phyloP scores from a whole-genome alignment of 2,888 invertebrate species.

The Hermodice carunculata region DNA sequence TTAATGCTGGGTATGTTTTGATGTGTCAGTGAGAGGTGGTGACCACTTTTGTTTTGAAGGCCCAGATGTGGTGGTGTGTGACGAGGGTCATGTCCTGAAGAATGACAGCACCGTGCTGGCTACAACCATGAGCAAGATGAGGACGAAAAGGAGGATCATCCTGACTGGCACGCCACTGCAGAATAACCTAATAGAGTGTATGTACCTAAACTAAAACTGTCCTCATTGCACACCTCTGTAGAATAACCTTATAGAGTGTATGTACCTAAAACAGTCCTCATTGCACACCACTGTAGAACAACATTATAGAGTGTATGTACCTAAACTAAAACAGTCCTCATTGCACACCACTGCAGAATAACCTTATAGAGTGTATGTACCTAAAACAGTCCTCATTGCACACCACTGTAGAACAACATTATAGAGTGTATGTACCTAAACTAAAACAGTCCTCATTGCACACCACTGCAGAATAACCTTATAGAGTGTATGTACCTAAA shows the following conservation, averaged over 20 bases:
- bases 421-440: too few species aligned
- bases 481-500: too few species aligned
- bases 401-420: too few species aligned
- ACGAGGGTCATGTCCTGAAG: slow-evolving; percentile 97
- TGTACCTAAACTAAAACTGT: slow-evolving; percentile 34
- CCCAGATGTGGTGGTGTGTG: slow-evolving; percentile 94
- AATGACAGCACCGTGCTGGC: slow-evolving; percentile 92
- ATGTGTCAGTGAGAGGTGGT: too few species aligned
- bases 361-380: not conserved
- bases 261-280: not conserved
- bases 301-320: slow-evolving; percentile 68
- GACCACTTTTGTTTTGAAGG: too few species aligned
- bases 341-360: not conserved
- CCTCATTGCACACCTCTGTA: not conserved
- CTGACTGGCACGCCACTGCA: slow-evolving; percentile 98
- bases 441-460: too few species aligned
- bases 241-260: not conserved
- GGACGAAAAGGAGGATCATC: slow-evolving; percentile 87
- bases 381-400: not conserved
- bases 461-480: too few species aligned
- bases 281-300: not conserved
- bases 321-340: not conserved
- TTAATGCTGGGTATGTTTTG: too few species aligned
- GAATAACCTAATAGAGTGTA: slow-evolving; percentile 80
- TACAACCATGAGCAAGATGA: slow-evolving; percentile 83